Conservation (phyloP, 2,888 invertebrate genomes). For the Oxytorus armatus region DNA sequence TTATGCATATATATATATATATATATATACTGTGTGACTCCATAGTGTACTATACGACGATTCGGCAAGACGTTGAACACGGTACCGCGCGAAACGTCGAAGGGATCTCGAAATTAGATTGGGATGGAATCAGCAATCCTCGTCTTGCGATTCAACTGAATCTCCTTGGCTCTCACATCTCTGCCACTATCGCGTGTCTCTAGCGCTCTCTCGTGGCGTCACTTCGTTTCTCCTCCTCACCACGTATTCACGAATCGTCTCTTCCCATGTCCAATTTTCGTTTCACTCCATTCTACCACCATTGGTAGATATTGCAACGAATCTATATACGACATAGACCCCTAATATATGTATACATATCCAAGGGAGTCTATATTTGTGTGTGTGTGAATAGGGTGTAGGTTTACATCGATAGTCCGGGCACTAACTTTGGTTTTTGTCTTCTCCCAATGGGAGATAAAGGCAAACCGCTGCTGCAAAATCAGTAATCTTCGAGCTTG, state of each 20-base stretch:
- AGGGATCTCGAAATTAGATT: slow-evolving; percentile 76
- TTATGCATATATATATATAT: slow-evolving; percentile 8
- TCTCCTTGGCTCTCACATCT: slow-evolving; percentile 30
- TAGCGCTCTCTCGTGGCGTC: slow-evolving; percentile 28
- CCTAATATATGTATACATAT: slow-evolving; percentile 1
- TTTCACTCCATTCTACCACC: slow-evolving; percentile 51
- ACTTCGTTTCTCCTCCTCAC: slow-evolving; percentile 39
- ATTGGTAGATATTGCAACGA: slow-evolving; percentile 32
- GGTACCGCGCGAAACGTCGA: slow-evolving; percentile 71
- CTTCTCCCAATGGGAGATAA: slow-evolving; percentile 20
- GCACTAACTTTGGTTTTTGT: slow-evolving; percentile 53
- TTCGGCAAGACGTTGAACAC: slow-evolving; percentile 50
- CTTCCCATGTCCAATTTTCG: slow-evolving; percentile 57
- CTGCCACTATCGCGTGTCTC: slow-evolving; percentile 30
- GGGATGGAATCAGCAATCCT: slow-evolving; percentile 73
- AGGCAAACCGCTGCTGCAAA: slow-evolving; percentile 12
- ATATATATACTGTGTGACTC: slow-evolving; percentile 23
- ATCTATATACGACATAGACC: slow-evolving; percentile 14
- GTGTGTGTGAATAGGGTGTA: slow-evolving; percentile 25
- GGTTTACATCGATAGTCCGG: slow-evolving; percentile 21
- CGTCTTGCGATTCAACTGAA: slow-evolving; percentile 62
- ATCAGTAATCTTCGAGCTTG: slow-evolving; percentile 48
- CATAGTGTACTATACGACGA: slow-evolving; percentile 17
- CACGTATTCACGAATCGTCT: slow-evolving; percentile 50
- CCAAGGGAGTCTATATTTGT: slow-evolving; percentile 3